Evolutionary conservation across 2,888 invertebrate genomes (phyloP).

Genomic region (Agelastica alni): DNA sequence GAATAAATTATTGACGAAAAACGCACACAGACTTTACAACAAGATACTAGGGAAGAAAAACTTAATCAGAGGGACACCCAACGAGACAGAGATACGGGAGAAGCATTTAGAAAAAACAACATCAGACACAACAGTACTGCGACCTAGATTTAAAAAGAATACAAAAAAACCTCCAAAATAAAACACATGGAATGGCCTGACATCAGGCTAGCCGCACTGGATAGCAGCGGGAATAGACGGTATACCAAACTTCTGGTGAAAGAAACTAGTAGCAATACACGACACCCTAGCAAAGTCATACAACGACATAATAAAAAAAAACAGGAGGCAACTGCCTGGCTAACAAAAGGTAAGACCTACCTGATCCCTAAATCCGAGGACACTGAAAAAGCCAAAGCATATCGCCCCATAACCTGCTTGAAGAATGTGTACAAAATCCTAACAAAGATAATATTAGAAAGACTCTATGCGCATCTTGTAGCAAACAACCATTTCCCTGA

Average conservation of each 20-base stretch:
- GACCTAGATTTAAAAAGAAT: not conserved
- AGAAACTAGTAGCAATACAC: not conserved
- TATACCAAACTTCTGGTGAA: not conserved
- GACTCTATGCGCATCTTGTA: too few relatives aligned
- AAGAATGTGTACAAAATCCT: constrained; percentile 2
- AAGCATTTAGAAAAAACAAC: not conserved
- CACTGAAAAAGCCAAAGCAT: not conserved
- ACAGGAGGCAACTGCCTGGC: too few relatives aligned
- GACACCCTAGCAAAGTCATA: not conserved
- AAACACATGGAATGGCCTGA: too few relatives aligned
- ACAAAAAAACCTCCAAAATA: not conserved
- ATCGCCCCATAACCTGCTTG: not conserved
- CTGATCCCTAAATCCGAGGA: too few relatives aligned
- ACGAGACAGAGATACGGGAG: not conserved
- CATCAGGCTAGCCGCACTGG: too few relatives aligned
- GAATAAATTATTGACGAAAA: too few relatives aligned
- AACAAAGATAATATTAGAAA: constrained; percentile 2
- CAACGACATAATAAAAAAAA: not conserved
- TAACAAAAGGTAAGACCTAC: too few relatives aligned
- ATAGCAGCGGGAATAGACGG: too few relatives aligned
- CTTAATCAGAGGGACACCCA: too few relatives aligned
- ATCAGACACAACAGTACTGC: not conserved
- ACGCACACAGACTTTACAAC: not conserved
- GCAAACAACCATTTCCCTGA: too few relatives aligned
- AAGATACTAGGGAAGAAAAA: not conserved